Percentiles rank a stretch among this genome's conserved stretches.
phyloP scores from a whole-genome alignment of 2,797 vertebrate genomes.

The Xyrichtys novacula region DNA sequence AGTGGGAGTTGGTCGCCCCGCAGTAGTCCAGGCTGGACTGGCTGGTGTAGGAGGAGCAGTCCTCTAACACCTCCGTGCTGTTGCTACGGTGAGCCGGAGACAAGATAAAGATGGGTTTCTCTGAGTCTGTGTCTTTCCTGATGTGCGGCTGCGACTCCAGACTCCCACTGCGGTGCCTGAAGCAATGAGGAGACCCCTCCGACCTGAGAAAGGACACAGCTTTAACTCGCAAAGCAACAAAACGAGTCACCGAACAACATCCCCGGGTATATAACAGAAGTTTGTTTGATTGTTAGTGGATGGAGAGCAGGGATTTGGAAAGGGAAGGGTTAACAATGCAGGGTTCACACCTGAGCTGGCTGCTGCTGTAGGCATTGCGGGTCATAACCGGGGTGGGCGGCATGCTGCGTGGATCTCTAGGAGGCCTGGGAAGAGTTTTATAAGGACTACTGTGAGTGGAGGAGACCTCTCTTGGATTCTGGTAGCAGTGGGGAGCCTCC shows the following conservation, averaged over 20 bases:
- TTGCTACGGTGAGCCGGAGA: conserved; percentile 91
- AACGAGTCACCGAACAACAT: not conserved
- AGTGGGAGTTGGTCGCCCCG: conserved; percentile 82
- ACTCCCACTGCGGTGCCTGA: conserved; percentile 93
- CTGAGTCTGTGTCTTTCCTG: conserved; percentile 82
- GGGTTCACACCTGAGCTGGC: conserved; percentile 91
- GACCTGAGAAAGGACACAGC: conserved; percentile 80
- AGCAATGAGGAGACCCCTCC: conserved; percentile 86
- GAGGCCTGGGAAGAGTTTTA: conserved; percentile 89
- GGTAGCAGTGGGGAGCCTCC: conserved; percentile 73
- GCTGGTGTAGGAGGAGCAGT: conserved; percentile 94
- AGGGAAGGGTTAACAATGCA: conserved; percentile 8
- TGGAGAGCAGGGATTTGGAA: conserved; percentile 24
- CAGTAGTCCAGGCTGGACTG: conserved; percentile 93
- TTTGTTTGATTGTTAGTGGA: conserved; percentile 5
- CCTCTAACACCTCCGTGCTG: conserved; percentile 94
- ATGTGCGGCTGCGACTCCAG: conserved; percentile 92
- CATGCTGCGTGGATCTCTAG: conserved; percentile 90
- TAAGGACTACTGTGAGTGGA: conserved; percentile 94
- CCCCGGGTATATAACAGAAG: conserved; percentile 10
- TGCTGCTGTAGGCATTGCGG: conserved; percentile 97
- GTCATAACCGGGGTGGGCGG: conserved; percentile 93
- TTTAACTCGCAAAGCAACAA: conserved; percentile 14
- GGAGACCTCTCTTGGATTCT: conserved; percentile 85
- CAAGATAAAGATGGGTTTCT: conserved; percentile 89